phyloP scores from a whole-genome alignment of 1,140 invertebrate genomes.

The Rhopalosiphum maidis region DNA sequence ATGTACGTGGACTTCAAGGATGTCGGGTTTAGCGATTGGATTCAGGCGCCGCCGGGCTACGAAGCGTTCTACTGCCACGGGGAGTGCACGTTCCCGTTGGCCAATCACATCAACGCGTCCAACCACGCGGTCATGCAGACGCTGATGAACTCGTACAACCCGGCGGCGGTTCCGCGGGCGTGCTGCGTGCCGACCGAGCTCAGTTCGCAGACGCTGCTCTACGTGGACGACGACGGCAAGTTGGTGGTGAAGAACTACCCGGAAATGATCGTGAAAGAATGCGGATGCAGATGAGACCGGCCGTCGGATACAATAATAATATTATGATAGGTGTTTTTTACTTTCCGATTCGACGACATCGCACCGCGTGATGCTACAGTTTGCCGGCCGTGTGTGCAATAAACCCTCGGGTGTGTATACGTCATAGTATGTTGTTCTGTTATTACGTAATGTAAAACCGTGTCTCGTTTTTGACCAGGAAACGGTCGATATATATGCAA shows the following conservation, averaged over 20 bases:
- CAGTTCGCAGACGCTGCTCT: slow-evolving; percentile 90
- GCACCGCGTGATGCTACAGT: no score
- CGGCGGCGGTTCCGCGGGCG: slow-evolving; percentile 83
- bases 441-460: neutral
- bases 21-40: slow-evolving; percentile 99
- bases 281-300: slow-evolving; percentile 72
- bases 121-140: slow-evolving; percentile 99
- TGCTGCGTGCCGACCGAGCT: slow-evolving; percentile 93
- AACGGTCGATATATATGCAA: neutral
- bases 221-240: slow-evolving; percentile 89
- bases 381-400: no score
- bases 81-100: slow-evolving; percentile 90
- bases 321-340: no score
- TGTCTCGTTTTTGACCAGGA: neutral
- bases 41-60: slow-evolving; percentile 94
- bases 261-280: slow-evolving; percentile 92
- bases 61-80: slow-evolving; percentile 95
- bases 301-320: no score
- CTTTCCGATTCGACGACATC: no score
- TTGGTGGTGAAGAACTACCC: slow-evolving; percentile 96
- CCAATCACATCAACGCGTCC: slow-evolving; percentile 93
- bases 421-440: no score
- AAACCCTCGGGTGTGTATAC: no score
- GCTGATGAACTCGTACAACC: slow-evolving; percentile 90
- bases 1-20: slow-evolving; percentile 96